These are phyloP conservation scores for Corvus moneduloides DNA, from an alignment of 2,113 vertebrate species.

Conservation along the genomic window DNA sequence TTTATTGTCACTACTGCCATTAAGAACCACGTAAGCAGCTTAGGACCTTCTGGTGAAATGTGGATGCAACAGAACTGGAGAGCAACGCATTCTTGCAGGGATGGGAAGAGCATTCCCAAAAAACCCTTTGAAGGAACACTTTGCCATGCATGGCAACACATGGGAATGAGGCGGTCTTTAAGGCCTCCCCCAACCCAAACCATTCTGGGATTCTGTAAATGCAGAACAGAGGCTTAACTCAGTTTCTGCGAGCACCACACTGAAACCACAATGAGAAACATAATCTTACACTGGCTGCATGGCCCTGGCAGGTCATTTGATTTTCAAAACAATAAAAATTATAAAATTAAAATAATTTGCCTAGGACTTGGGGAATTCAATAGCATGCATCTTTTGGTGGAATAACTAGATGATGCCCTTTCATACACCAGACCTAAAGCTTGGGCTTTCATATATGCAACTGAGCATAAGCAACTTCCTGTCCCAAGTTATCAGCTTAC, in stretches of 20 bases:
- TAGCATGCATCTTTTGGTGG: not conserved
- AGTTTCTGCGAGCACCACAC: not conserved
- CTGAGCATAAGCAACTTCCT: not conserved
- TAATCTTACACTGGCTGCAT: accelerated
- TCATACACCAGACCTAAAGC: not conserved
- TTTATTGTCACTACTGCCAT: not conserved
- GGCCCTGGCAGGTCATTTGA: not conserved
- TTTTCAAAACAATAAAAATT: not conserved
- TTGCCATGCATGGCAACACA: too few relatives aligned
- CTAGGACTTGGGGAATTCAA: not conserved
- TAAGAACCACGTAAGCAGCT: not conserved
- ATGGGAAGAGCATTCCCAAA: not conserved
- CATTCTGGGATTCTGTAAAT: not conserved
- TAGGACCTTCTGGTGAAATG: not conserved
- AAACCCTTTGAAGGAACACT: not conserved
- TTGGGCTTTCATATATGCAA: not conserved
- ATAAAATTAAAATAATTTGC: not conserved
- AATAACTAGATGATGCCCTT: not conserved
- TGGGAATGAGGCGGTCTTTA: not conserved
- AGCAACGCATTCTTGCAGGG: not conserved
- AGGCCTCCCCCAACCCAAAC: not conserved
- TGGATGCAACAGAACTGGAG: not conserved
- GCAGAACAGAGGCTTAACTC: not conserved
- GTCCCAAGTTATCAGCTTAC: accelerated
- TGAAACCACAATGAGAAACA: not conserved